Conservation (phyloP, 2,797 vertebrate genomes). For the Coracias cyanogaster region DNA sequence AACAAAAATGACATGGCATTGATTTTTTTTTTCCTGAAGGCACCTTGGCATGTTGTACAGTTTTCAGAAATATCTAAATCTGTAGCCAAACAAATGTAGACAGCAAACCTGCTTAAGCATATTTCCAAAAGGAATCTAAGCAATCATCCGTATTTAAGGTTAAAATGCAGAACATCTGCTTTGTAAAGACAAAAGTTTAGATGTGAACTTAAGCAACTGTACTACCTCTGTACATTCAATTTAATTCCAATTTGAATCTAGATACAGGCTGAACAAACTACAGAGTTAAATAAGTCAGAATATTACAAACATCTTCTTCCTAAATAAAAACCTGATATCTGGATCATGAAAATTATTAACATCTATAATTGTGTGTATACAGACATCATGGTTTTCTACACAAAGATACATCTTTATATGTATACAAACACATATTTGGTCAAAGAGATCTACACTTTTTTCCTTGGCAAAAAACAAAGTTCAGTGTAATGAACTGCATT, state of each 20-base stretch:
- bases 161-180: not conserved
- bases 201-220: not conserved
- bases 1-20: not conserved
- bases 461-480: not conserved
- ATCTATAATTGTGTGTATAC: not conserved
- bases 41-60: not conserved
- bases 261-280: not conserved
- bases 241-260: not conserved
- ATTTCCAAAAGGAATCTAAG: not conserved
- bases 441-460: rapidly evolving
- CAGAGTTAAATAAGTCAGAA: not conserved
- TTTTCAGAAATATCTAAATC: not conserved
- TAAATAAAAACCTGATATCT: not conserved
- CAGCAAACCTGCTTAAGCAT: slow-evolving; percentile 26
- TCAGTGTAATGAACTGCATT: not conserved
- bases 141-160: not conserved
- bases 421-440: not conserved
- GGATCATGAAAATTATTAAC: not conserved
- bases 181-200: not conserved
- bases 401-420: not conserved
- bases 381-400: not conserved
- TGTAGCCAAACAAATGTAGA: slow-evolving; percentile 9
- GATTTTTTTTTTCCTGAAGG: not conserved
- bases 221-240: not conserved
- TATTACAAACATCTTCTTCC: not conserved